phyloP scores from a whole-genome alignment of 1,140 invertebrate genomes.

The Bombus waltoni region DNA sequence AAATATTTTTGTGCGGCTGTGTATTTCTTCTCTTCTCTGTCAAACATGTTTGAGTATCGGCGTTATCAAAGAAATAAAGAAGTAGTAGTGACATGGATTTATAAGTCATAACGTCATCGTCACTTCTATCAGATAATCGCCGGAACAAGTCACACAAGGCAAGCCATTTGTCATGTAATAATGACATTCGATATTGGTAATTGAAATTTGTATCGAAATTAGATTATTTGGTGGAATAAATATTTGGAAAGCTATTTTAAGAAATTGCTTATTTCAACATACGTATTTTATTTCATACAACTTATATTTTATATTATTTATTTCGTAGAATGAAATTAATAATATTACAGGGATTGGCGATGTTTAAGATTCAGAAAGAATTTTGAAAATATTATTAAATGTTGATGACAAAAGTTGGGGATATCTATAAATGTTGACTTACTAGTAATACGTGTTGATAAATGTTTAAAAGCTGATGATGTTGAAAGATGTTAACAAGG shows the following conservation, averaged over 20 bases:
- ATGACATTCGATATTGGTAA: neutral
- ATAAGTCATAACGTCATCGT: conserved; percentile 22
- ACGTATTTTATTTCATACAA: neutral
- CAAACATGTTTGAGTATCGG: neutral
- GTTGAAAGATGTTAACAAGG: too few relatives aligned
- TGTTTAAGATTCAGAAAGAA: neutral
- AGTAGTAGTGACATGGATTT: neutral
- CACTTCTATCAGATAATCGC: neutral
- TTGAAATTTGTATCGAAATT: neutral
- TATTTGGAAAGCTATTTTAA: neutral
- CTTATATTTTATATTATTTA: too few relatives aligned
- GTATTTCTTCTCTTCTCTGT: neutral
- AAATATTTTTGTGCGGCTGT: neutral
- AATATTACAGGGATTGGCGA: too few relatives aligned
- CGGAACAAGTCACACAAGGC: too few relatives aligned
- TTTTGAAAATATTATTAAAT: neutral
- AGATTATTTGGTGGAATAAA: neutral
- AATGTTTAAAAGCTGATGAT: too few relatives aligned
- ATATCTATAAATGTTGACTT: too few relatives aligned
- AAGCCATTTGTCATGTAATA: neutral
- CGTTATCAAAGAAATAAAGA: neutral
- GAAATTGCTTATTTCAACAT: neutral
- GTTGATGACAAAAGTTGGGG: too few relatives aligned
- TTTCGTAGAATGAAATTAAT: neutral
- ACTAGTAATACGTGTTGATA: too few relatives aligned